phyloP scores from a whole-genome alignment of 2,113 vertebrate genomes.

The Neogale vison region DNA sequence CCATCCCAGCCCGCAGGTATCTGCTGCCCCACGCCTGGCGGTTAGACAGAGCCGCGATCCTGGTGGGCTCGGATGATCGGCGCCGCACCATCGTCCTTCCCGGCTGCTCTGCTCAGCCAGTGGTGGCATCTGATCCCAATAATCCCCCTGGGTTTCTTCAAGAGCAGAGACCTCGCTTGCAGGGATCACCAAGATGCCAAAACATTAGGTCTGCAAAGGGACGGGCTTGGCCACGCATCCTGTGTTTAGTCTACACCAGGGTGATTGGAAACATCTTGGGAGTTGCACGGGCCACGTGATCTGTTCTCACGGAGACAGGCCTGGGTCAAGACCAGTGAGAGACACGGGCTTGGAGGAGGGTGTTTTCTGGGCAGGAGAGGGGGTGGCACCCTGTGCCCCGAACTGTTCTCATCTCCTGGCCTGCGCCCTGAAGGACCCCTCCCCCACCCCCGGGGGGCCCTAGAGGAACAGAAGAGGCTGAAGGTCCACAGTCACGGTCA shows the following conservation, averaged over 20 bases:
- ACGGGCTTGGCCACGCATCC: neutral
- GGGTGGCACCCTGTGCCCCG: fast-evolving
- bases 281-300: neutral
- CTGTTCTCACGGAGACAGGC: neutral
- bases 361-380: neutral
- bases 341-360: neutral
- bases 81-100: fast-evolving
- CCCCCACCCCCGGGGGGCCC: fast-evolving
- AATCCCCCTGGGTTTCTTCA: neutral
- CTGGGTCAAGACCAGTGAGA: neutral
- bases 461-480: neutral
- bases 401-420: fast-evolving
- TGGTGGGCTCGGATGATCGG: neutral
- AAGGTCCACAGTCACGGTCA: neutral
- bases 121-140: neutral
- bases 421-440: neutral
- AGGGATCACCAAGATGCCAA: neutral
- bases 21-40: neutral
- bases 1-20: neutral
- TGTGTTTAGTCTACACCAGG: neutral
- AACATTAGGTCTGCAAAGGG: neutral
- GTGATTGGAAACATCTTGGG: neutral
- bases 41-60: neutral
- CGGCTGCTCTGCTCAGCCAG: neutral
- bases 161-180: neutral